Percentiles rank a stretch among this genome's conserved stretches.
phyloP scores from a whole-genome alignment of 2,888 invertebrate species.

The Cheilosia scutellata region DNA sequence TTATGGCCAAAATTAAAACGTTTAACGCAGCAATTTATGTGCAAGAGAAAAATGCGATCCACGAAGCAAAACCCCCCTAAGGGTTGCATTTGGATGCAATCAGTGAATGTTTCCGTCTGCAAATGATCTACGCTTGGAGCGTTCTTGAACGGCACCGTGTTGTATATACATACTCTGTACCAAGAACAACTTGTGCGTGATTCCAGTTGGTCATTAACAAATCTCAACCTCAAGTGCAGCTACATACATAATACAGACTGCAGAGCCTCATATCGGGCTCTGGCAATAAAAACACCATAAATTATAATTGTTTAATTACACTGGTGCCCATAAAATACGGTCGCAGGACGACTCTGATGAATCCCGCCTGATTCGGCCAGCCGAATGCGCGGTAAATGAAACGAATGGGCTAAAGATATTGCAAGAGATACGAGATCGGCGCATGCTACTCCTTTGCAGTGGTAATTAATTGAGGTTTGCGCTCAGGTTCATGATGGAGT shows the following conservation, averaged over 20 bases:
- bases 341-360: slow-evolving; percentile 53
- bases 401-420: slow-evolving; percentile 55
- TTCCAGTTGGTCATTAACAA: slow-evolving; percentile 73
- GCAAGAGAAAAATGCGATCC: slow-evolving; percentile 37
- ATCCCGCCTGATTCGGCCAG: slow-evolving; percentile 50
- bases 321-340: slow-evolving; percentile 61
- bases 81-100: slow-evolving; percentile 70
- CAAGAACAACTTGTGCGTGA: slow-evolving; percentile 59
- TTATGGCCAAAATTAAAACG: slow-evolving; percentile 75
- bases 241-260: not conserved
- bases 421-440: slow-evolving; percentile 69
- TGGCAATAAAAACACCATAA: slow-evolving; percentile 74
- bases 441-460: slow-evolving; percentile 72
- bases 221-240: slow-evolving; percentile 65
- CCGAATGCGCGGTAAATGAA: slow-evolving; percentile 59
- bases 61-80: slow-evolving; percentile 41
- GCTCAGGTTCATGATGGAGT: slow-evolving; percentile 36
- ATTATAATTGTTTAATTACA: slow-evolving; percentile 76
- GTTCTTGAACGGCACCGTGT: slow-evolving; percentile 48
- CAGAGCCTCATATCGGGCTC: slow-evolving; percentile 50
- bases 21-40: slow-evolving; percentile 75
- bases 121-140: slow-evolving; percentile 72
- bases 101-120: slow-evolving; percentile 70
- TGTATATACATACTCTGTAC: slow-evolving; percentile 21
- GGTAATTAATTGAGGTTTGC: slow-evolving; percentile 74